A percentile compares a stretch with the other conserved stretches of the same genome.
Conservation (phyloP, 2,888 invertebrate genomes). For the Sepiola atlantica region DNA sequence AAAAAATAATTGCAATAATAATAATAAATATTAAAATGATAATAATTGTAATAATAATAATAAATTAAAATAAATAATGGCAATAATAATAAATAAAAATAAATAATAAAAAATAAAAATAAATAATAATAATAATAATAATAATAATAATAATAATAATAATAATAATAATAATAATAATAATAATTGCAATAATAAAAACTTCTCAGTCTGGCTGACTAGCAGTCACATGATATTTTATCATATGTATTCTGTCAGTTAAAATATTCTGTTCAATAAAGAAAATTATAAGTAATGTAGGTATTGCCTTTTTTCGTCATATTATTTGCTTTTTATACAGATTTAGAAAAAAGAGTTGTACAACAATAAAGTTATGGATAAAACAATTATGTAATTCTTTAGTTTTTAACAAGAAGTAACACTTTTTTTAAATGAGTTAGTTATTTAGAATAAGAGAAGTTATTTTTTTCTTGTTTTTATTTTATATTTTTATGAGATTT, state of each 20-base stretch:
- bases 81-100: not conserved
- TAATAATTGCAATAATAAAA: not conserved
- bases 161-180: not conserved
- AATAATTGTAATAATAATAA: not conserved
- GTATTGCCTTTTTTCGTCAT: not conserved
- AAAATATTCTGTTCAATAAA: not conserved
- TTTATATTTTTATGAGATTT: not conserved
- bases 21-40: not conserved
- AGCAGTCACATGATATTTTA: not conserved
- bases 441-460: not conserved
- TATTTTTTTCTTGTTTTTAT: not conserved
- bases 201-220: not conserved
- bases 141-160: not conserved
- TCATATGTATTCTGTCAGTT: not conserved
- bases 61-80: too few relatives aligned
- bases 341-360: not conserved
- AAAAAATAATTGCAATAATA: not conserved
- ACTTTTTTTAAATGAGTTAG: not conserved
- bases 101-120: not conserved
- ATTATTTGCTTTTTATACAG: slow-evolving; percentile 19
- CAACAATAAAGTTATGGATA: not conserved
- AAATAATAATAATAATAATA: not conserved
- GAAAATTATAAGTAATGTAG: not conserved
- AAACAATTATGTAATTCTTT: not conserved
- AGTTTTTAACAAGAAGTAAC: not conserved